phyloP scores from a whole-genome alignment of 2,113 vertebrate species.

The Cyanistes caeruleus region DNA sequence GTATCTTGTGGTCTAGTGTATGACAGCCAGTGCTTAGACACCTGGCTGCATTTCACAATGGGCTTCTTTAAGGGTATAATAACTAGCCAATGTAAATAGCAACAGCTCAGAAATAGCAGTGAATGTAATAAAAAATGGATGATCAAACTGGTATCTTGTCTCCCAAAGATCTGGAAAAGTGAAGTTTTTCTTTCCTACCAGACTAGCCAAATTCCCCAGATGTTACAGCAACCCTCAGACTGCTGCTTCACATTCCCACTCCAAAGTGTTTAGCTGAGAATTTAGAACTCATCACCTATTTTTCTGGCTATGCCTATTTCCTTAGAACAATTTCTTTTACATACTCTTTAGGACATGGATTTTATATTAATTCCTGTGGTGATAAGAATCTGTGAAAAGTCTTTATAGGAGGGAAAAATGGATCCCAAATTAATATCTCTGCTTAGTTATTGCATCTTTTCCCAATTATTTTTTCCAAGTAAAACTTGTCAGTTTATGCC shows the following conservation, averaged over 20 bases:
- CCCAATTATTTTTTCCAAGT: slow-evolving; percentile 48
- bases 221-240: background rate
- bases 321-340: background rate
- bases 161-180: background rate
- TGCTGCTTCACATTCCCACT: background rate
- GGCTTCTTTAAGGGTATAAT: background rate
- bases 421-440: slow-evolving; percentile 30
- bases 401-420: slow-evolving; percentile 17
- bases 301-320: background rate
- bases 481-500: slow-evolving; percentile 10
- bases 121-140: background rate
- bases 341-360: background rate
- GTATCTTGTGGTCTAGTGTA: background rate
- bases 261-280: background rate
- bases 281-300: background rate
- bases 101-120: background rate
- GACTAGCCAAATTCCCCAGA: background rate
- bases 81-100: background rate
- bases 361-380: slow-evolving; percentile 31
- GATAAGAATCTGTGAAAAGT: background rate
- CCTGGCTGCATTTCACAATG: background rate
- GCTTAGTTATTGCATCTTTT: slow-evolving; percentile 24
- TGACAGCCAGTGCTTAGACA: background rate
- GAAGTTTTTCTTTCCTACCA: background rate
- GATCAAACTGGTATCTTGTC: background rate